Evolutionary conservation across 2,797 vertebrate species (phyloP).

Genomic region (Manis pentadactyla): DNA sequence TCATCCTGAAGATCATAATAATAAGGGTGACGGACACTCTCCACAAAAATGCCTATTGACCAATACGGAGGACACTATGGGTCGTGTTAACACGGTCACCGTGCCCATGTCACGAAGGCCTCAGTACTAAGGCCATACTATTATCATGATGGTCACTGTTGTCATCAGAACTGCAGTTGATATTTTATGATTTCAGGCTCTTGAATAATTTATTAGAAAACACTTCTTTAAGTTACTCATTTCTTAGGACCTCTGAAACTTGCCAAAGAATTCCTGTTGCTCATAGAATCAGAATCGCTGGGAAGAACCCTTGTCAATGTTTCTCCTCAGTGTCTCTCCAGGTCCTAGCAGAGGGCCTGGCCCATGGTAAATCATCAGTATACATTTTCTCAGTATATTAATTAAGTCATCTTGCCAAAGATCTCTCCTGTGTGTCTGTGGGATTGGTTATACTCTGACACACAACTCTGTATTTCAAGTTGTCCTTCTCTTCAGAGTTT

Average conservation of each 20-base stretch:
- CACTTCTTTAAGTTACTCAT: not conserved
- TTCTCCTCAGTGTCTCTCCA: not conserved
- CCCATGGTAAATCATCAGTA: not conserved
- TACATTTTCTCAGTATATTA: not conserved
- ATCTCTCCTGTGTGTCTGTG: not conserved
- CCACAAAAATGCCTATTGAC: not conserved
- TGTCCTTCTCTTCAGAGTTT: not conserved
- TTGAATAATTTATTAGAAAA: not conserved
- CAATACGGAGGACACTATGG: not conserved
- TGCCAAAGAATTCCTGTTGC: not conserved
- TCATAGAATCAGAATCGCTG: not conserved
- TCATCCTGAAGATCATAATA: not conserved
- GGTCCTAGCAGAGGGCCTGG: not conserved
- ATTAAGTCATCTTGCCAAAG: not conserved
- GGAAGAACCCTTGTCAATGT: not conserved
- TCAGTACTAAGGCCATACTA: not conserved
- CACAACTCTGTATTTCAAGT: not conserved
- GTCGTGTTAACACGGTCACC: not conserved
- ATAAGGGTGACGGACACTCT: not conserved
- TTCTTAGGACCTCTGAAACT: not conserved
- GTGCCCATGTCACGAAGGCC: too few species aligned
- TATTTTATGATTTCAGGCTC: not conserved
- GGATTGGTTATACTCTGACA: not conserved
- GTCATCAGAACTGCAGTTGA: not conserved
- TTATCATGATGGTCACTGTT: not conserved